These are phyloP conservation scores for Microctenopoma lineatum DNA, from an alignment of 2,797 vertebrate species.

Conservation along the genomic window DNA sequence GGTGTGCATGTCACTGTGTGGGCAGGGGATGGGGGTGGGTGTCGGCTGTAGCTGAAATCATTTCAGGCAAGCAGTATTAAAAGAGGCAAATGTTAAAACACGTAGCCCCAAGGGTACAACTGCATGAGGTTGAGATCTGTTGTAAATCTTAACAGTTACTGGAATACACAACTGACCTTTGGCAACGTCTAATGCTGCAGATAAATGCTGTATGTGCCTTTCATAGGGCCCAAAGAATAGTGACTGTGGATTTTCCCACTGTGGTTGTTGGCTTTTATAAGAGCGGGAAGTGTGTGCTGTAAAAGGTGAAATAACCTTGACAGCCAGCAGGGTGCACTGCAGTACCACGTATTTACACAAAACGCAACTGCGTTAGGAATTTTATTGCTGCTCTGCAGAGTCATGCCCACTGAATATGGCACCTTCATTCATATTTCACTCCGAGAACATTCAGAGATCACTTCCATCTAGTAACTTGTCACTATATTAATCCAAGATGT, in stretches of 20 bases:
- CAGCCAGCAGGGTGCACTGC: constrained; percentile 72
- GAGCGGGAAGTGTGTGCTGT: not conserved
- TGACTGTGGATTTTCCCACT: constrained; percentile 3
- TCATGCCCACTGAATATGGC: constrained; percentile 63
- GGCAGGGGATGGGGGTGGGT: no score
- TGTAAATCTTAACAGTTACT: constrained; percentile 16
- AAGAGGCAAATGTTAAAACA: constrained; percentile 18
- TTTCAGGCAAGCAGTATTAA: constrained; percentile 2
- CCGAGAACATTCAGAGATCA: constrained; percentile 52
- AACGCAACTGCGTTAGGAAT: constrained; percentile 23
- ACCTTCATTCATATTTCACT: constrained; percentile 71
- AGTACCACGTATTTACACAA: constrained; percentile 34
- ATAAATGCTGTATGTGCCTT: constrained; percentile 19
- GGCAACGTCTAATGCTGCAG: constrained; percentile 7
- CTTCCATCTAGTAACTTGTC: constrained; percentile 28
- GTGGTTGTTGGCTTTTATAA: not conserved
- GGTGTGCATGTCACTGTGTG: no score
- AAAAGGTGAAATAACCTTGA: constrained; percentile 3
- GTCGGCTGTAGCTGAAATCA: not conserved
- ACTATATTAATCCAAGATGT: constrained; percentile 48
- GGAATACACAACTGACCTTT: constrained; percentile 9
- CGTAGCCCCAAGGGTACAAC: constrained; percentile 10
- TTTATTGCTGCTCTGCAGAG: constrained; percentile 60
- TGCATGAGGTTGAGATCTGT: not conserved
- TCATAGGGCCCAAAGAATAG: constrained; percentile 15